phyloP scores from a whole-genome alignment of 1,140 invertebrate species.

The Vanessa tameamea region DNA sequence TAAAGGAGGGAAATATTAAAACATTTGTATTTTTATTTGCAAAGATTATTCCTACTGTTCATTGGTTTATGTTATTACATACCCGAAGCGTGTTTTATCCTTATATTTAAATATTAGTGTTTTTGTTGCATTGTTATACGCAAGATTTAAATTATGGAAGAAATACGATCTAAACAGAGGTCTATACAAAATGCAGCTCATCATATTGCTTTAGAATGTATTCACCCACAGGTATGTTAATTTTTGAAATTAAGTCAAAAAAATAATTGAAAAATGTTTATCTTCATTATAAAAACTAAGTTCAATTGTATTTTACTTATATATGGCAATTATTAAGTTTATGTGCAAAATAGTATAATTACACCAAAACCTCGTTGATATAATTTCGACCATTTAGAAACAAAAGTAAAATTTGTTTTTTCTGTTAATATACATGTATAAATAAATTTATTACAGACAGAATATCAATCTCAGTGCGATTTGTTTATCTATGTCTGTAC shows the following conservation, averaged over 20 bases:
- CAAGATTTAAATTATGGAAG: constrained; percentile 57
- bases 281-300: too few species aligned
- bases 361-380: too few species aligned
- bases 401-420: too few species aligned
- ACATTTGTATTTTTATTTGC: constrained; percentile 1
- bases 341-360: too few species aligned
- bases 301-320: too few species aligned
- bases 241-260: not conserved
- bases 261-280: too few species aligned
- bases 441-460: not conserved
- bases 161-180: constrained; percentile 67
- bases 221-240: constrained; percentile 64
- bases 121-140: not conserved
- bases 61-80: not conserved
- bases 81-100: not conserved
- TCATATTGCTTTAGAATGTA: constrained; percentile 71
- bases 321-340: too few species aligned
- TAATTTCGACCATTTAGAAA: too few species aligned
- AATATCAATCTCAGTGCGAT: constrained; percentile 58
- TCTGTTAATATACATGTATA: not conserved
- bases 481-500: constrained; percentile 76
- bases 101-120: not conserved
- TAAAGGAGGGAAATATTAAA: constrained; percentile 36
- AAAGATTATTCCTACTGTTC: not conserved
- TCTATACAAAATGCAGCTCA: constrained; percentile 67